Conservation (phyloP, 2,113 vertebrate species). For the Poicephalus meyeri region DNA sequence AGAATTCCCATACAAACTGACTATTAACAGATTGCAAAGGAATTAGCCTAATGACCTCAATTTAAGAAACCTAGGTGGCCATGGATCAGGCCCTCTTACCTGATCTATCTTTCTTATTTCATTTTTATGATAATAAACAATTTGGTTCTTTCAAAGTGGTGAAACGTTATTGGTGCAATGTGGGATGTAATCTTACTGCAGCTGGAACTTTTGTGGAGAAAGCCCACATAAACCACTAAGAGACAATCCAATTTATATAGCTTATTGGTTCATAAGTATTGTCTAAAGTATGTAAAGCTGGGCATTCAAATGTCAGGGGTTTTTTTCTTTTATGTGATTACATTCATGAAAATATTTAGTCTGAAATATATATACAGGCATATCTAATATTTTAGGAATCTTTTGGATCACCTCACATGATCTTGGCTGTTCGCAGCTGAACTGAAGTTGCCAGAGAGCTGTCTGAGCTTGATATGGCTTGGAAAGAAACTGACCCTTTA, state of each 20-base stretch:
- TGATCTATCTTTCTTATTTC: background rate
- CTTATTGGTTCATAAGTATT: background rate
- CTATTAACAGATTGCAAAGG: background rate
- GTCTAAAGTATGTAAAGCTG: background rate
- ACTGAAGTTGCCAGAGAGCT: slow-evolving; percentile 20
- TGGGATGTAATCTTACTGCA: background rate
- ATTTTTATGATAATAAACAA: background rate
- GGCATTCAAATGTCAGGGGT: background rate
- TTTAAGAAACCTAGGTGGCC: background rate
- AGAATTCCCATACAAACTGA: background rate
- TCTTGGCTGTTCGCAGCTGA: background rate
- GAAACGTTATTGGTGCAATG: background rate
- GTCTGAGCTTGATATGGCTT: background rate
- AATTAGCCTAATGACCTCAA: background rate
- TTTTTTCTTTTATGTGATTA: background rate
- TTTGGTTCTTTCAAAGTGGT: background rate
- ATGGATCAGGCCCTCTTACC: background rate
- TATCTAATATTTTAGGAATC: slow-evolving; percentile 65
- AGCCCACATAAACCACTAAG: background rate
- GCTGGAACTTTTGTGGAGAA: background rate
- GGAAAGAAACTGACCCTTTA: slow-evolving; percentile 35
- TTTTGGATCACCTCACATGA: slow-evolving; percentile 47
- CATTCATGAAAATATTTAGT: slow-evolving; percentile 48
- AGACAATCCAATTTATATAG: background rate
- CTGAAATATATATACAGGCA: slow-evolving; percentile 29